Conservation (phyloP, 2,797 vertebrate species). For the Acropternis orthonyx region DNA sequence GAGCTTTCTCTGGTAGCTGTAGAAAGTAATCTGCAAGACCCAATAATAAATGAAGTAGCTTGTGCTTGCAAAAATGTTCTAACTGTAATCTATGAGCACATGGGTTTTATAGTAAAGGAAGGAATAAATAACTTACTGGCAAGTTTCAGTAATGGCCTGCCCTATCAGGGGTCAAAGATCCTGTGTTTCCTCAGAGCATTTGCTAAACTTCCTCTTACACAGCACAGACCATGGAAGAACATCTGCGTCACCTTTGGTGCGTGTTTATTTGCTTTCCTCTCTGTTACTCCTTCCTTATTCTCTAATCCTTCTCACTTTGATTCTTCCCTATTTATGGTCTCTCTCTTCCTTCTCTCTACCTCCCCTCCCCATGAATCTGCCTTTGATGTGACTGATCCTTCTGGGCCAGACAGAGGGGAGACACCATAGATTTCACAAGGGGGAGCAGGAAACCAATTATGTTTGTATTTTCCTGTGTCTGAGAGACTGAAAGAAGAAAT, state of each 20-base stretch:
- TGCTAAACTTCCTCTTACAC: background rate
- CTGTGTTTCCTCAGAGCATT: background rate
- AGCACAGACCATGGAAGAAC: background rate
- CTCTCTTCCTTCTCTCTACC: fast-evolving
- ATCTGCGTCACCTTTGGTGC: background rate
- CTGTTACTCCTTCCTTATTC: background rate
- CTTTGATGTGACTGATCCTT: background rate
- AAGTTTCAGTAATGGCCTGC: background rate
- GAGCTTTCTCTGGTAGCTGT: background rate
- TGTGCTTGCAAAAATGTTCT: background rate
- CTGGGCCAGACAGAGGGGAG: background rate
- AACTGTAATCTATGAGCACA: background rate
- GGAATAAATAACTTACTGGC: background rate
- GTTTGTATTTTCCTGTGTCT: background rate
- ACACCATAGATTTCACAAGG: fast-evolving
- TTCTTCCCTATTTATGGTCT: background rate
- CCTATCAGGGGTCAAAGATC: background rate
- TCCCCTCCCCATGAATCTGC: background rate
- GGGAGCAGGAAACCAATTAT: fast-evolving
- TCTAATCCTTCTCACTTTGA: background rate
- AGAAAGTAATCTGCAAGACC: background rate
- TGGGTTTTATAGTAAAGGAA: background rate
- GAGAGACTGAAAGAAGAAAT: background rate
- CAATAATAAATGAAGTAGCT: background rate
- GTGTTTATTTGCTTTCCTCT: background rate